A percentile compares a stretch with the other conserved stretches of the same genome.
Evolutionary conservation across 2,797 vertebrate genomes (phyloP).

Genomic region (Macropus fuliginosus): DNA sequence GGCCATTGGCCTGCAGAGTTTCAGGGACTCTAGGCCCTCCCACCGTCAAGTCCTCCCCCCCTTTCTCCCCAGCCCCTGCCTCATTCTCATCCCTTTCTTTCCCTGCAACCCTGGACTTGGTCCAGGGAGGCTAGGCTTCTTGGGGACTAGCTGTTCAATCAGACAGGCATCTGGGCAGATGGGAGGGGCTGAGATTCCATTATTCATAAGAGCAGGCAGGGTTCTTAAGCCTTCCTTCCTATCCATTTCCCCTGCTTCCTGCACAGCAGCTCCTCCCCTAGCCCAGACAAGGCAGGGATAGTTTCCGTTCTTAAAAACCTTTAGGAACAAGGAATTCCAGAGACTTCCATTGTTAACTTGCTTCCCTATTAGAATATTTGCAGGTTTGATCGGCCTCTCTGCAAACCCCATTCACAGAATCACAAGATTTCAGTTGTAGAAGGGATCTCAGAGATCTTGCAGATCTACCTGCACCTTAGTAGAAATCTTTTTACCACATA

Average conservation of each 20-base stretch:
- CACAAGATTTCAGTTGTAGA: background rate
- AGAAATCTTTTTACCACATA: background rate
- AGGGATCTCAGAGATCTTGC: background rate
- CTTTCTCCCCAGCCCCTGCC: background rate
- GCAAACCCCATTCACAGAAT: background rate
- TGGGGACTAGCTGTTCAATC: constrained; percentile 18
- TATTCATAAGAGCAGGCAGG: background rate
- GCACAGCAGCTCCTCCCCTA: background rate
- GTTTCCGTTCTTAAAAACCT: background rate
- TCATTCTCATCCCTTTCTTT: constrained; percentile 15
- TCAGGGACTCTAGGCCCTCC: background rate
- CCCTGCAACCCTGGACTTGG: background rate
- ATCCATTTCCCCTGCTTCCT: background rate
- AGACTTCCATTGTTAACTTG: background rate
- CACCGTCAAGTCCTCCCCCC: background rate
- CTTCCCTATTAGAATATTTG: background rate
- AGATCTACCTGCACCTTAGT: background rate
- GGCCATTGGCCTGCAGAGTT: background rate
- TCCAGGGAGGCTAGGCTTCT: constrained; percentile 20
- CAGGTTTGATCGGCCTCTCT: background rate
- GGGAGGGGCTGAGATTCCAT: background rate
- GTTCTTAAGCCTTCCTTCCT: constrained; percentile 12
- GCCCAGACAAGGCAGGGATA: background rate
- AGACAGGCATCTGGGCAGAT: constrained; percentile 50
- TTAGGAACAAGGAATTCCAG: background rate